Evolutionary conservation across 2,888 invertebrate genomes (phyloP), one percentile per base, ranked within the genome.

Genomic region (Eupsilia transversa): DNA sequence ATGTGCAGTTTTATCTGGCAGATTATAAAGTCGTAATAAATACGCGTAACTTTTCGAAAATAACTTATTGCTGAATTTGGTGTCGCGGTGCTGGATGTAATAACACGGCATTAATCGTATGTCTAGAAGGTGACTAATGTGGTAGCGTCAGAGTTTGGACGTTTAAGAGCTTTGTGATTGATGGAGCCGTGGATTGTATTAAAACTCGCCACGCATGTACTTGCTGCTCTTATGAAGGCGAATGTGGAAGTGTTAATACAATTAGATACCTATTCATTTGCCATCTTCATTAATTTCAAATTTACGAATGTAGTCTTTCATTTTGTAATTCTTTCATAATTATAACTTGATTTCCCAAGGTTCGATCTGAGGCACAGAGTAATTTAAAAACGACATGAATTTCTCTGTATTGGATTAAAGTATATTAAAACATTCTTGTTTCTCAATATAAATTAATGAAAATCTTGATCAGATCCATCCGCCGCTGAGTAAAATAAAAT

Each of bases 81-180:
- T 84, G 63, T 64, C 77, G 43, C 68, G 43, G 23, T 70, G 43
- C 66, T 80, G 60, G 69, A 64, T 74, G 64, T 78, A 79, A 83
- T 84, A 84, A 79, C 54, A 59, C 67, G 60, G 69, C 43, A 84
- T 79, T 78, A 88, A 88, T 89, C 84, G 83, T 82, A 81, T 77
- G 81, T 87, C 81, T 85, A 82, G 85, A 83, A 77, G 74, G 85
- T 90, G 90, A 93, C 90, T 92, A 90, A 94, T 92, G 90, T 85
- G 76, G 80, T 82, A 79, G 86, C 87, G 88, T 88, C 88, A 88
- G 92, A 93, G 87, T 94, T 93, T 86, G 83, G 89, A 92, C 91
- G 88, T 91, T 91, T 91, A 91, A 91, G 87, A 92, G 89, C 88
- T 86, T 77, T 82, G 84, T 91, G 93, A 94, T 94, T 92, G 92